These are phyloP conservation scores for Tylochromis polylepis DNA, from an alignment of 2,113 vertebrate genomes.

Conservation along the genomic window DNA sequence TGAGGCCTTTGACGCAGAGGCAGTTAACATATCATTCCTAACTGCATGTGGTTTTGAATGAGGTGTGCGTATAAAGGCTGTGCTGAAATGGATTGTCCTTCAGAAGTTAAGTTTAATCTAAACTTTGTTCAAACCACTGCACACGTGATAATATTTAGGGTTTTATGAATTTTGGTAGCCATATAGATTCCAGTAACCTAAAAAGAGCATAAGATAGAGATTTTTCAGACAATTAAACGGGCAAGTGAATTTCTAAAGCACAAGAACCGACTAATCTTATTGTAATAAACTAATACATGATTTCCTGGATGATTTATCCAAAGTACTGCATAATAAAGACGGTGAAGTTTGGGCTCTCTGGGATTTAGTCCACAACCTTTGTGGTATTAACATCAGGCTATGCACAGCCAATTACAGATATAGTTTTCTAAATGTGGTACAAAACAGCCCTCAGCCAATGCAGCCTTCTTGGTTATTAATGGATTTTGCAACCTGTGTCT, in stretches of 20 bases:
- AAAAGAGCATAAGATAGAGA: not conserved
- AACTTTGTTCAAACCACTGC: not conserved
- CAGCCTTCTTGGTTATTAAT: conserved; percentile 19
- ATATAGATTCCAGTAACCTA: not conserved
- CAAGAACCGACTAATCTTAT: not conserved
- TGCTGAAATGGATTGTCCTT: not conserved
- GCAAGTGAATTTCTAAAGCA: not conserved
- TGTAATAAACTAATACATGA: not conserved
- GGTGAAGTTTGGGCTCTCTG: not conserved
- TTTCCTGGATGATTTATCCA: not conserved
- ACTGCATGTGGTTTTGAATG: not conserved
- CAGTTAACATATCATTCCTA: not conserved
- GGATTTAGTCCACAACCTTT: conserved; percentile 1
- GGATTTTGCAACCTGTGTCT: conserved; percentile 22
- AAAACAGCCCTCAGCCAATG: conserved; percentile 32
- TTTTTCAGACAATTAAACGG: not conserved
- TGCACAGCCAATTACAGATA: conserved; percentile 23
- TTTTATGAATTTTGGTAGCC: not conserved
- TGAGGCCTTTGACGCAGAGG: conserved; percentile 21
- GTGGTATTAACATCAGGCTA: not conserved
- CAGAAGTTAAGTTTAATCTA: not conserved
- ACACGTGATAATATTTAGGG: not conserved
- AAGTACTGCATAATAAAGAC: not conserved
- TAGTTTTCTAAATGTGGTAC: conserved; percentile 1
- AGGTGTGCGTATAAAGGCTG: not conserved